phyloP scores from a whole-genome alignment of 1,140 invertebrate genomes.

The Leptinotarsa undecemlineata region DNA sequence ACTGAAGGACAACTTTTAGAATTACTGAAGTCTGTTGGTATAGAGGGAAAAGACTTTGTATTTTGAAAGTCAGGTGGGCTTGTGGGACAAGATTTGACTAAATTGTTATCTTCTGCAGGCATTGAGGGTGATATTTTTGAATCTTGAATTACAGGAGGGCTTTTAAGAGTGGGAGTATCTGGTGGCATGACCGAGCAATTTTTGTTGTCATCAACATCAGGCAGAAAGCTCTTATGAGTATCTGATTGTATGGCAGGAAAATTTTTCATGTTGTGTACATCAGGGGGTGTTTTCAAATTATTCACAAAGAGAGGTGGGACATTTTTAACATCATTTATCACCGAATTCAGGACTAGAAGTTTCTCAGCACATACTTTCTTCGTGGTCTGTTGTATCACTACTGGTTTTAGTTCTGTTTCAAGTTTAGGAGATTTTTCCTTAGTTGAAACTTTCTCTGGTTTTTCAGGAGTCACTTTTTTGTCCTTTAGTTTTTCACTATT shows the following conservation, averaged over 20 bases:
- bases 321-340: constrained; percentile 22
- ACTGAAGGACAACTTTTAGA: neutral
- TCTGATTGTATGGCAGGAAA: constrained; percentile 44
- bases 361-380: constrained; percentile 1
- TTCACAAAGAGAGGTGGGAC: neutral
- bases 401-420: constrained; percentile 15
- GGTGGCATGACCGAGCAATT: neutral
- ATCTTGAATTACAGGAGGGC: constrained; percentile 16
- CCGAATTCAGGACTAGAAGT: constrained; percentile 4
- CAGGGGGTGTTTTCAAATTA: constrained; percentile 30
- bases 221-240: neutral
- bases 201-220: constrained; percentile 4
- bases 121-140: constrained; percentile 4
- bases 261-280: constrained; percentile 45
- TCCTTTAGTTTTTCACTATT: constrained; percentile 50
- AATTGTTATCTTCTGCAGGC: neutral
- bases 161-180: neutral
- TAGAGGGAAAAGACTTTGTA: constrained; percentile 26
- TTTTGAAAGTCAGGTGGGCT: constrained; percentile 21
- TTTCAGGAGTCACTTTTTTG: constrained; percentile 21
- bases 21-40: constrained; percentile 14
- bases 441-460: constrained; percentile 11
- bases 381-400: constrained; percentile 4
- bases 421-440: constrained; percentile 33
- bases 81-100: neutral